Evolutionary conservation across 92 coral and sea anemone species (phyloP).

Genomic region (Ricordea florida): DNA sequence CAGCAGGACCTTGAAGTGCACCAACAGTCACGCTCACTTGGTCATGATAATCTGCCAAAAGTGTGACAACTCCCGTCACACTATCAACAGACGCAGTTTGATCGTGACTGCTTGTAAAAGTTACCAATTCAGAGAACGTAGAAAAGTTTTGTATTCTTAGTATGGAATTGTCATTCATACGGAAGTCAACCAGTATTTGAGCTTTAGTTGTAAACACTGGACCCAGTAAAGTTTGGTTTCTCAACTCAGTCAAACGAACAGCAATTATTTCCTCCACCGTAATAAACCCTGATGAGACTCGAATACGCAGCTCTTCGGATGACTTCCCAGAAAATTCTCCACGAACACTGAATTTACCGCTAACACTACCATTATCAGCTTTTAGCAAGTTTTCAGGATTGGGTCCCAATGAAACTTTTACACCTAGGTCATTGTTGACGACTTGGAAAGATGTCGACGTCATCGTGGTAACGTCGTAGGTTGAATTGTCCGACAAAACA

Average conservation of each 20-base stretch:
- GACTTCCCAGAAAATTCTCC: slow-evolving; percentile 41
- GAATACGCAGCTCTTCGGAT: slow-evolving; percentile 29
- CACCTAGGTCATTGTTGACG: slow-evolving; percentile 50
- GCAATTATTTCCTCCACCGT: slow-evolving; percentile 24
- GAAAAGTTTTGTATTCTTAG: slow-evolving; percentile 47
- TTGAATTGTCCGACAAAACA: slow-evolving; percentile 55
- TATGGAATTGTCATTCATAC: slow-evolving; percentile 58
- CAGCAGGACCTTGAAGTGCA: slow-evolving; percentile 5
- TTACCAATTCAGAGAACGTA: slow-evolving; percentile 36
- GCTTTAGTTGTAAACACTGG: slow-evolving; percentile 29
- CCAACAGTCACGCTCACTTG: slow-evolving; percentile 45
- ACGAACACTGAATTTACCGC: slow-evolving; percentile 44
- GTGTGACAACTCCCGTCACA: slow-evolving; percentile 44
- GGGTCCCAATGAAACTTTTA: slow-evolving; percentile 38
- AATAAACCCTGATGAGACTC: slow-evolving; percentile 30
- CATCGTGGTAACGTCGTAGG: slow-evolving; percentile 46
- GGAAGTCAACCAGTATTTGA: slow-evolving; percentile 46
- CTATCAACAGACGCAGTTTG: slow-evolving; percentile 30
- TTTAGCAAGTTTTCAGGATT: slow-evolving; percentile 22
- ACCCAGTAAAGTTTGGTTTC: slow-evolving; percentile 56
- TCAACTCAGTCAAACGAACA: slow-evolving; percentile 41
- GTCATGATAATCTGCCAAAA: slow-evolving; percentile 39
- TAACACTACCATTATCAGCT: slow-evolving; percentile 30
- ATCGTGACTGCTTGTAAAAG: slow-evolving; percentile 6
- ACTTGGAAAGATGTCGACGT: slow-evolving; percentile 47